Evolutionary conservation across 2,113 vertebrate species (phyloP).

Genomic region (Anas platyrhynchos): DNA sequence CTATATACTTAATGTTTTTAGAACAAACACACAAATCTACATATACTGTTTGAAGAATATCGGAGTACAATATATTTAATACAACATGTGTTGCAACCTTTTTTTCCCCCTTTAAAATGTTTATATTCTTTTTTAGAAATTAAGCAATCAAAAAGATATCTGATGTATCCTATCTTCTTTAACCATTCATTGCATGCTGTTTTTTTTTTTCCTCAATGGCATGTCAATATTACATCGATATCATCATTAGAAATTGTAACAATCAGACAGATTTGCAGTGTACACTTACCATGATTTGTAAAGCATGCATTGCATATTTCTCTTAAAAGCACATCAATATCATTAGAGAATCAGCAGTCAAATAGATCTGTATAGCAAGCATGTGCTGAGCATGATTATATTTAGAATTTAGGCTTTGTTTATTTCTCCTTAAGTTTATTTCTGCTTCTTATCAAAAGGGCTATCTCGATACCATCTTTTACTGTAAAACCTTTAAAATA

Average conservation of each 20-base stretch:
- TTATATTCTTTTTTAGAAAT: not conserved
- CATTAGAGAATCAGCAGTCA: constrained; percentile 40
- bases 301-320: constrained; percentile 39
- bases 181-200: not conserved
- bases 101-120: not conserved
- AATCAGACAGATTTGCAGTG: constrained; percentile 17
- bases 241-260: constrained; percentile 56
- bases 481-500: not conserved
- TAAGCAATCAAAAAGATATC: not conserved
- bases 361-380: not conserved
- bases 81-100: not conserved
- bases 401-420: constrained; percentile 13
- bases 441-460: not conserved
- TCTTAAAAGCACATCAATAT: constrained; percentile 35
- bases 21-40: not conserved
- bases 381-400: constrained; percentile 25
- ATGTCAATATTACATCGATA: constrained; percentile 29
- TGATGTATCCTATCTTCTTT: not conserved
- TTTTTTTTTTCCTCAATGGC: constrained; percentile 26
- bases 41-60: not conserved
- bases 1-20: not conserved
- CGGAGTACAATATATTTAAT: not conserved
- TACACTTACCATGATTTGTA: constrained; percentile 31
- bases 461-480: not conserved
- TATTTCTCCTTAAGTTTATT: not conserved